Evolutionary conservation across 2,888 invertebrate species (phyloP), one percentile per base, ranked within the genome.

Genomic region (Thera britannica): DNA sequence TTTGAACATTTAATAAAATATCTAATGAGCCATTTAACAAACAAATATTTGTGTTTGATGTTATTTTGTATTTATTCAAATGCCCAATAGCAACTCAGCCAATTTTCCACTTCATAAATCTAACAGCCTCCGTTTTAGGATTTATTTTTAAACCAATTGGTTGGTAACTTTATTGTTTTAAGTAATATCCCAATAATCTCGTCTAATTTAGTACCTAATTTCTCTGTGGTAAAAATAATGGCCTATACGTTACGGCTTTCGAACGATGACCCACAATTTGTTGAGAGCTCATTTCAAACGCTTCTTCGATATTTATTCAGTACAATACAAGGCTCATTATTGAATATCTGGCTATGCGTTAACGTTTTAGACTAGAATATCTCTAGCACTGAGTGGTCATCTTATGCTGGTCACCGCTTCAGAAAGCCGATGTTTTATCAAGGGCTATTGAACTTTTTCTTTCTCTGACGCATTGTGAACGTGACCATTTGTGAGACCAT

Each of bases 391-490:
- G 6, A 7, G 41, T 41, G 41, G 41, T 4, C 41, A 41, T 7
- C 41, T 46, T 7, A 9, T 46, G 12, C 1, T 5, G 5, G 51
- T 51, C 51, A 51, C 51, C 51, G 52, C 62, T 55, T 46, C 48
- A n/a, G 36, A 48, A 62, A 62, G 9, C 55, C 46, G n/a, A 7
- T 38, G 23, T 4, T 48, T 61, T 34, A 44, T 8, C 46, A 44
- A 56, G 12, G 72, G 72, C 79, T 92, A 92, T 82, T 90, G 92
- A 75, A 87, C 76, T 82, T 92, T 92, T 80, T 88, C 86, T 80
- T 92, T 92, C 36, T 81, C 83, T 81, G 81, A 81, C 51, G 73
- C 62, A 54, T 78, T 77, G 62, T 79, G 80, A 67, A 81, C 72
- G 59, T 83, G 80, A 52, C 86, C 83, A 71, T 88, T 89, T 68